These are phyloP conservation scores for Drosophila obscura DNA, from an alignment of 1,140 invertebrate genomes.

Conservation along the genomic window DNA sequence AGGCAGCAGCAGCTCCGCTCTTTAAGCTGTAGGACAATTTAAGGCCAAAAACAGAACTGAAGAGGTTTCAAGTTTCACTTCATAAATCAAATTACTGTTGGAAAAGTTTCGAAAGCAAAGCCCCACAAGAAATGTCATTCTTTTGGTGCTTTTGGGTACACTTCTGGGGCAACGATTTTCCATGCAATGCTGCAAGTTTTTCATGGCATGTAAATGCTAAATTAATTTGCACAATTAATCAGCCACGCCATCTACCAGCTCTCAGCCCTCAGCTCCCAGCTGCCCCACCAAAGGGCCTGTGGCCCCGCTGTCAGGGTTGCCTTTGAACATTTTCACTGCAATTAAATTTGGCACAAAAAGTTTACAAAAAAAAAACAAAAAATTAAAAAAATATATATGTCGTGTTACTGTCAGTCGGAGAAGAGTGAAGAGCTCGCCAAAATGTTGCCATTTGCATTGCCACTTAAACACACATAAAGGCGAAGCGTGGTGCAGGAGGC, in stretches of 20 bases:
- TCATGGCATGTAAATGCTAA: conserved; percentile 68
- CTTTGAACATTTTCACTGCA: conserved; percentile 74
- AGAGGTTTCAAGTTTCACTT: conserved; percentile 16
- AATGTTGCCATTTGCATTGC: conserved; percentile 82
- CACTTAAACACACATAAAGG: conserved; percentile 80
- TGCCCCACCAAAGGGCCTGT: too few species aligned
- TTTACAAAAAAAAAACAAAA: conserved; percentile 50
- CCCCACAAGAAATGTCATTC: conserved; percentile 21
- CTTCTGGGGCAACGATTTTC: conserved; percentile 47
- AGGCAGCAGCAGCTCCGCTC: neutral
- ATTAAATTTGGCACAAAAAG: conserved; percentile 80
- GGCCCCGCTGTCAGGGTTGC: too few species aligned
- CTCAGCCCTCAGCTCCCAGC: neutral
- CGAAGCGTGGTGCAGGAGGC: conserved; percentile 14
- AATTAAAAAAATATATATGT: conserved; percentile 32
- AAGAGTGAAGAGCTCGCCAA: conserved; percentile 72
- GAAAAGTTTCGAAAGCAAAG: conserved; percentile 34
- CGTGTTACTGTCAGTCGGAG: conserved; percentile 71
- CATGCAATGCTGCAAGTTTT: conserved; percentile 50
- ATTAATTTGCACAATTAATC: conserved; percentile 80
- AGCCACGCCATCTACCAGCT: conserved; percentile 47
- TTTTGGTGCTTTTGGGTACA: conserved; percentile 14
- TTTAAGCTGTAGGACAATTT: neutral
- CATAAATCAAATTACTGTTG: conserved; percentile 40
- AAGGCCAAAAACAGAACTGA: neutral